Conservation (phyloP, 2,888 invertebrate genomes). For the Drosophila nr. perissopoda region DNA sequence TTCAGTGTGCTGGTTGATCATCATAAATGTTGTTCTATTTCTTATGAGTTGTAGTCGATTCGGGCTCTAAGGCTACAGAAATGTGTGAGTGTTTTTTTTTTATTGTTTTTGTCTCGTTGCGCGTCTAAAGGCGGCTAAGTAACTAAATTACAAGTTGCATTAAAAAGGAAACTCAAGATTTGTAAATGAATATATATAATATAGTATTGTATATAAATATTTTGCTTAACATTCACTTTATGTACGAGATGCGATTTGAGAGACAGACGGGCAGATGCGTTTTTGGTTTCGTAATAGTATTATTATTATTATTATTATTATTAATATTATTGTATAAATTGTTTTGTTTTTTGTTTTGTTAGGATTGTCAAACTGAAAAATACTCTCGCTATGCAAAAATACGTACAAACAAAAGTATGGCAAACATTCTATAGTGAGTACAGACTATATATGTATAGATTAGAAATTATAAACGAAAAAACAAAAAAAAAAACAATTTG, state of each 20-base stretch:
- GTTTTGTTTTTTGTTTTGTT: conserved; percentile 11
- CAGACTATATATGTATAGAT: conserved; percentile 5
- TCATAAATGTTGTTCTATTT: conserved; percentile 22
- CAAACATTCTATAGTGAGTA: conserved; percentile 46
- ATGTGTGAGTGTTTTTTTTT: conserved; percentile 6
- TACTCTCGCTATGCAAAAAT: conserved; percentile 44
- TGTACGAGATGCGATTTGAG: conserved; percentile 49
- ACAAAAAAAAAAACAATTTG: conserved; percentile 17
- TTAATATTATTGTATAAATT: neutral
- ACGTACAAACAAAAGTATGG: conserved; percentile 35
- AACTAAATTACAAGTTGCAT: conserved; percentile 56
- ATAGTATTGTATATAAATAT: conserved; percentile 19
- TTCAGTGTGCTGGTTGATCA: conserved; percentile 31
- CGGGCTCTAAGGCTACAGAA: conserved; percentile 35
- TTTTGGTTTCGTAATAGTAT: conserved; percentile 17
- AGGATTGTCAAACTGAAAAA: conserved; percentile 30
- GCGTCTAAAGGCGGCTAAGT: conserved; percentile 30
- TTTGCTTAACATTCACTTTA: conserved; percentile 52
- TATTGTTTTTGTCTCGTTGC: conserved; percentile 8
- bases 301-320: conserved; percentile 1
- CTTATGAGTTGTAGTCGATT: conserved; percentile 11
- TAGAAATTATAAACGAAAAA: conserved; percentile 8
- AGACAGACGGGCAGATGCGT: conserved; percentile 55
- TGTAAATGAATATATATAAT: conserved; percentile 18
- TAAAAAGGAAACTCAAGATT: conserved; percentile 26